Evolutionary conservation across 2,888 invertebrate genomes (phyloP), one percentile per base, ranked within the genome.

Genomic region (Resseliella maxima): DNA sequence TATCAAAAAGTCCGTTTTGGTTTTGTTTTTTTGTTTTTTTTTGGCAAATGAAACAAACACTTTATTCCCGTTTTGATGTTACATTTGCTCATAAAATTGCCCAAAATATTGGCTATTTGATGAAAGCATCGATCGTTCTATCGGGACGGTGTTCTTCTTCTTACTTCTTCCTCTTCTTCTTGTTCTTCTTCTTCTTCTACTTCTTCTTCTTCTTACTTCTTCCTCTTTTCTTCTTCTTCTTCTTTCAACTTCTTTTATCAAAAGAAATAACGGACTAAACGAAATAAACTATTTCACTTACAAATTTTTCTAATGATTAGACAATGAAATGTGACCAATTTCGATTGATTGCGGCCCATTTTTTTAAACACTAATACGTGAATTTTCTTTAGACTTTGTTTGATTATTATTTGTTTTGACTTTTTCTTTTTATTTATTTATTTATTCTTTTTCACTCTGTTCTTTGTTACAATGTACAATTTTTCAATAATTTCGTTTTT

Each of bases 261-360:
- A 72, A 59, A n/a, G 15, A n/a, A 31, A n/a, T n/a, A n/a, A n/a
- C n/a, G n/a, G 72, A 72, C 31, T 72, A 24, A 59, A 27, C 27
- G 31, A 72, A 72, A 15, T 12, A 72, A 15, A 31, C 72, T 72
- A 72, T 72, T 72, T 72, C 59, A 72, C 72, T 72, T 72, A 72
- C 72, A 72, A 72, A 72, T 72, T 72, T n/a, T 72, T 31, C 72
- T 72, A 72, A 72, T 72, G 72, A 72, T 72, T 72, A 72, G 35
- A 72, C 72, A 72, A n/a, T n/a, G 72, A 72, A 72, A 24, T n/a
- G n/a, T 15, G n/a, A 2, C 8, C 27, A 31, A 12, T 35, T 6
- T 31, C n/a, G 31, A 18, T 31, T 35, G 72, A 72, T 5, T 15
- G 5, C 2, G 21, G 10, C 12, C 12, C 5, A 8, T 18, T 50